Percentiles rank a stretch among this genome's conserved stretches.
phyloP scores from a whole-genome alignment of 2,888 invertebrate genomes.

The Caenorhabditis sinica region DNA sequence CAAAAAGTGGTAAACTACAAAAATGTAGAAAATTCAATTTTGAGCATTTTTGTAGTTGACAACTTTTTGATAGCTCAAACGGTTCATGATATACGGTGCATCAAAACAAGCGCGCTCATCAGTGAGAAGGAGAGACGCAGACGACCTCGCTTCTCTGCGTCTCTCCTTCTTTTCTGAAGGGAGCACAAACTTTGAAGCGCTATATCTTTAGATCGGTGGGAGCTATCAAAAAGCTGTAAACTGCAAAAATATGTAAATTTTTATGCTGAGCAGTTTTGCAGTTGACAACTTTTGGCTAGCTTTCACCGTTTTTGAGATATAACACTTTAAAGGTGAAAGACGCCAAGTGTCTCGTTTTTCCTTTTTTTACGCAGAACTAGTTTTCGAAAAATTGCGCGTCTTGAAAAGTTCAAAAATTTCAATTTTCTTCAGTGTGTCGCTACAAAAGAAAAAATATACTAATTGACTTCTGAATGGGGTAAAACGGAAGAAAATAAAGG shows the following conservation, averaged over 20 bases:
- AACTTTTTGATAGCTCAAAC: background rate
- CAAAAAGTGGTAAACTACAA: background rate
- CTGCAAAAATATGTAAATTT: background rate
- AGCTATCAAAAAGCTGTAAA: background rate
- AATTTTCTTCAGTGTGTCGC: too few relatives aligned
- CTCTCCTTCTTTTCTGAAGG: background rate
- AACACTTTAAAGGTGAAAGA: too few relatives aligned
- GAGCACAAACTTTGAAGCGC: background rate
- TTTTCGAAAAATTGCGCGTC: too few relatives aligned
- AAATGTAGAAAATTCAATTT: background rate
- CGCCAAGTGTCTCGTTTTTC: too few relatives aligned
- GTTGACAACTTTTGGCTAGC: too few relatives aligned
- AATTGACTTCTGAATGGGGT: too few relatives aligned
- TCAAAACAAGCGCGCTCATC: background rate
- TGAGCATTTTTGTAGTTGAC: background rate
- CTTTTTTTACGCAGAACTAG: too few relatives aligned
- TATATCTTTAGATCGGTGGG: background rate
- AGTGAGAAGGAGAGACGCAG: background rate
- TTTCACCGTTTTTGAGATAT: too few relatives aligned
- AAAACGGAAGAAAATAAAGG: too few relatives aligned
- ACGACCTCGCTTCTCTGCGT: background rate
- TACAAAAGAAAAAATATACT: too few relatives aligned
- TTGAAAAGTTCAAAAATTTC: too few relatives aligned
- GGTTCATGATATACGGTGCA: background rate
- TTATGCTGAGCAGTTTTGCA: too few relatives aligned